Conservation (phyloP, 2,113 vertebrate species). For the Xyliphius kryptos region DNA sequence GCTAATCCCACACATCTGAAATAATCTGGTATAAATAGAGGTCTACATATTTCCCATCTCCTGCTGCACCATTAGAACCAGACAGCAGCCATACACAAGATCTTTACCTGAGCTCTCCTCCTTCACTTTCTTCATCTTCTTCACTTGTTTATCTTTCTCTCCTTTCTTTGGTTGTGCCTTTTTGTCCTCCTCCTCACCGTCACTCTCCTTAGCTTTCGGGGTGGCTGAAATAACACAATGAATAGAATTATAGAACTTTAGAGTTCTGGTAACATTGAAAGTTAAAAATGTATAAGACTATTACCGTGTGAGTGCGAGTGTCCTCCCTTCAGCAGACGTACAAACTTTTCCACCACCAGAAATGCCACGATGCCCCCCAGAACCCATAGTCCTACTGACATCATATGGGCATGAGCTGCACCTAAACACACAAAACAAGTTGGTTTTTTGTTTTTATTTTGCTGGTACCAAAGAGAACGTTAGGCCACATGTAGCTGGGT, state of each 20-base stretch:
- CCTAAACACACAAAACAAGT: slow-evolving; percentile 45
- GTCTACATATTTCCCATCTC: no score
- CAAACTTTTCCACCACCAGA: slow-evolving; percentile 83
- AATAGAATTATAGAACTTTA: neutral
- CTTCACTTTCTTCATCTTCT: slow-evolving; percentile 41
- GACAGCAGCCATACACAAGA: no score
- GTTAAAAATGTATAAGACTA: neutral
- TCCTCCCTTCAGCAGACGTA: slow-evolving; percentile 78
- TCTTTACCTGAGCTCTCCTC: slow-evolving; percentile 49
- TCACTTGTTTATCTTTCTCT: slow-evolving; percentile 45
- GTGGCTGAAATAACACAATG: slow-evolving; percentile 39
- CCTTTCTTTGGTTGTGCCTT: slow-evolving; percentile 39
- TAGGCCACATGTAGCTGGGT: no score
- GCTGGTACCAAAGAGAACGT: no score
- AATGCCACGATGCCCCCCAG: slow-evolving; percentile 84
- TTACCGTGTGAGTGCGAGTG: slow-evolving; percentile 58
- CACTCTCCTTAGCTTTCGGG: slow-evolving; percentile 59
- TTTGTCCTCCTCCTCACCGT: slow-evolving; percentile 56
- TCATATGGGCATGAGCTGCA: slow-evolving; percentile 72
- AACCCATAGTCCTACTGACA: slow-evolving; percentile 84
- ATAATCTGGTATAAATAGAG: no score
- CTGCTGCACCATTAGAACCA: no score
- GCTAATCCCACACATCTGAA: no score
- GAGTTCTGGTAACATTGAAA: neutral
- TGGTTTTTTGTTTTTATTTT: no score